Evolutionary conservation across 2,888 invertebrate species (phyloP).

Genomic region (Epinotia demarniana): DNA sequence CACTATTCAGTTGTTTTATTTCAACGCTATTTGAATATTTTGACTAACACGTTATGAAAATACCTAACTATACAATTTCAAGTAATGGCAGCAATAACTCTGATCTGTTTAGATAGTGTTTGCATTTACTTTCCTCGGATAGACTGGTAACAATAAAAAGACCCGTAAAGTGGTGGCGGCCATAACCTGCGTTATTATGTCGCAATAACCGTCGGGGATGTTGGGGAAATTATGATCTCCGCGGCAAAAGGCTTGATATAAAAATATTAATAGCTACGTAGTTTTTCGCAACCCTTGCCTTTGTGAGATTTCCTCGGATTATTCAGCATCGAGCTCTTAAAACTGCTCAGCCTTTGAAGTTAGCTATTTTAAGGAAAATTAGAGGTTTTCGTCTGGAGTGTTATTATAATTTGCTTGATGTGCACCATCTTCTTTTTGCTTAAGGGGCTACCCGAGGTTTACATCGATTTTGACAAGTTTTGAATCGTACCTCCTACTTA

Average conservation of each 20-base stretch:
- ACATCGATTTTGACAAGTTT: no score
- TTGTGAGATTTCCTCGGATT: conserved; percentile 56
- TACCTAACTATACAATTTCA: neutral
- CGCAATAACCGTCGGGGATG: conserved; percentile 48
- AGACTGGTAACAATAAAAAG: conserved; percentile 24
- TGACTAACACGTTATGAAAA: neutral
- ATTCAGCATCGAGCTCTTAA: conserved; percentile 46
- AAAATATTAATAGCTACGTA: conserved; percentile 65
- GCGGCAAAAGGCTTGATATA: conserved; percentile 60
- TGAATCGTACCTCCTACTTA: no score
- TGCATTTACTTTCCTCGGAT: conserved; percentile 12
- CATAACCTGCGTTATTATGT: conserved; percentile 41
- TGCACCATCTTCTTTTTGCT: conserved; percentile 6
- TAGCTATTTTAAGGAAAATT: conserved; percentile 24
- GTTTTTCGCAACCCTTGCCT: conserved; percentile 63
- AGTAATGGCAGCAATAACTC: neutral
- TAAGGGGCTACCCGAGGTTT: no score
- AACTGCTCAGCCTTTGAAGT: conserved; percentile 26
- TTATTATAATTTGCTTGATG: conserved; percentile 16
- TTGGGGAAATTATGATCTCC: conserved; percentile 59
- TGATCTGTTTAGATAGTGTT: neutral
- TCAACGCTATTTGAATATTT: neutral
- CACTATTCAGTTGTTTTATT: neutral
- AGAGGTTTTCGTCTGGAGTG: neutral
- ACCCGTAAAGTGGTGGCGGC: conserved; percentile 22